Conservation (phyloP, 2,797 vertebrate species). For the Yasuhikotakia modesta region DNA sequence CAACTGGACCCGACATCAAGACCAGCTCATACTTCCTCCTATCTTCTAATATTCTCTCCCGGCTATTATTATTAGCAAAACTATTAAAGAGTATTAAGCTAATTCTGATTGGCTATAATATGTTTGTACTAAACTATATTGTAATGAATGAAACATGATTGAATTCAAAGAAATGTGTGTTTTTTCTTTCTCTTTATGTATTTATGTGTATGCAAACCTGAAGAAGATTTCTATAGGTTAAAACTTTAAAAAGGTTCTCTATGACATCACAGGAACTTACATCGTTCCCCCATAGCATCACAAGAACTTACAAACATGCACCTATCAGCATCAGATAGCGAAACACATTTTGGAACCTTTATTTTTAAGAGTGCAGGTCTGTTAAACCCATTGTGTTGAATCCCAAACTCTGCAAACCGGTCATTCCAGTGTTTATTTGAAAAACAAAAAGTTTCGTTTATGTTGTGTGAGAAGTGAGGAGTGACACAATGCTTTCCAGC, state of each 20-base stretch:
- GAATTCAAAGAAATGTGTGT: no score
- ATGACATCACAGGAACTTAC: background rate
- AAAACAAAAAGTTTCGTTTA: constrained; percentile 36
- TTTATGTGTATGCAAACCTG: no score
- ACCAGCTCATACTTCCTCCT: background rate
- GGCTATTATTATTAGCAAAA: background rate
- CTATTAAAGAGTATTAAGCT: no score
- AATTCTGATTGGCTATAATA: no score
- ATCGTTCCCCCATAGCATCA: background rate
- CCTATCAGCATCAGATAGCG: background rate
- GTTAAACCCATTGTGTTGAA: constrained; percentile 19
- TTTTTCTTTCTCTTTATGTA: no score
- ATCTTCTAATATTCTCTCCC: background rate
- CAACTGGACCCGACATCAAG: background rate
- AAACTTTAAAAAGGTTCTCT: background rate
- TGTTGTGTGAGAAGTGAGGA: background rate
- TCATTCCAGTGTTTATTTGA: constrained; percentile 38
- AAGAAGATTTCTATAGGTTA: no score
- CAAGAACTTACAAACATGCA: background rate
- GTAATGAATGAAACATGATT: no score
- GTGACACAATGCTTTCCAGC: constrained; percentile 18
- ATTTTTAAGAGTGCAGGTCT: constrained; percentile 1
- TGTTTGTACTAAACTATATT: background rate
- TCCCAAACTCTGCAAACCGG: constrained; percentile 9
- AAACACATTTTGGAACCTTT: constrained; percentile 2